Percentiles rank a stretch among this genome's conserved stretches.
Conservation (phyloP, 2,113 vertebrate genomes). For the Melanostigma gelatinosum region DNA sequence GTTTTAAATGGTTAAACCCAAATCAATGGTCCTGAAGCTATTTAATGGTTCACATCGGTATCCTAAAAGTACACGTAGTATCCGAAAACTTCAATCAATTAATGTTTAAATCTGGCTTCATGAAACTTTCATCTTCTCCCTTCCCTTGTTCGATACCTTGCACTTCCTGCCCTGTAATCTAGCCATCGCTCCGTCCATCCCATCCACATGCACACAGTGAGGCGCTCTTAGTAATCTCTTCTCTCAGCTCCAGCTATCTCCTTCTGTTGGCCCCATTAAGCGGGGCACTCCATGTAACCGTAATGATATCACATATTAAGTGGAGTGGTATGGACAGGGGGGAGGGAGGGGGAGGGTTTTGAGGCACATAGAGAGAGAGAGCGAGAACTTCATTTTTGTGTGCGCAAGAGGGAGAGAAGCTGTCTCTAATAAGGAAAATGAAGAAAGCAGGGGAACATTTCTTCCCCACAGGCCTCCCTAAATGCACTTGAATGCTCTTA, state of each 20-base stretch:
- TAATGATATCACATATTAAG: slow-evolving; percentile 80
- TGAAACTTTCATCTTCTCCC: neutral
- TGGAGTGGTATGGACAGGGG: slow-evolving; percentile 55
- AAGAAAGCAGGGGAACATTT: slow-evolving; percentile 74
- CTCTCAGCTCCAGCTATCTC: slow-evolving; percentile 48
- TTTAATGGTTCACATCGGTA: neutral
- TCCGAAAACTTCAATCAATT: neutral
- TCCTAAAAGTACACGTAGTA: too few species aligned
- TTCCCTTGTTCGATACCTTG: slow-evolving; percentile 20
- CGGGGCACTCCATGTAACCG: slow-evolving; percentile 49
- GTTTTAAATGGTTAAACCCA: neutral
- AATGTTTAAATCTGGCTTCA: slow-evolving; percentile 28
- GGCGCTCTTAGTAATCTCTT: slow-evolving; percentile 65
- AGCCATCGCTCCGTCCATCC: slow-evolving; percentile 22
- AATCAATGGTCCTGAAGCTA: neutral
- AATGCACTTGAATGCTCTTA: slow-evolving; percentile 78
- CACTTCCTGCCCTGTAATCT: slow-evolving; percentile 39
- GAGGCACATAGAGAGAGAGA: slow-evolving; percentile 25
- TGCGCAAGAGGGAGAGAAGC: slow-evolving; percentile 32
- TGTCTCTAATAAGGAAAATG: slow-evolving; percentile 77
- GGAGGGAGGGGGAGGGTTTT: neutral
- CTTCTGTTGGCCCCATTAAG: slow-evolving; percentile 71
- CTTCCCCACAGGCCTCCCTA: slow-evolving; percentile 76
- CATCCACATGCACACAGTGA: slow-evolving; percentile 33
- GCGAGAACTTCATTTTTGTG: slow-evolving; percentile 53